phyloP scores from a whole-genome alignment of 2,797 vertebrate genomes.

The Liparis tanakae region DNA sequence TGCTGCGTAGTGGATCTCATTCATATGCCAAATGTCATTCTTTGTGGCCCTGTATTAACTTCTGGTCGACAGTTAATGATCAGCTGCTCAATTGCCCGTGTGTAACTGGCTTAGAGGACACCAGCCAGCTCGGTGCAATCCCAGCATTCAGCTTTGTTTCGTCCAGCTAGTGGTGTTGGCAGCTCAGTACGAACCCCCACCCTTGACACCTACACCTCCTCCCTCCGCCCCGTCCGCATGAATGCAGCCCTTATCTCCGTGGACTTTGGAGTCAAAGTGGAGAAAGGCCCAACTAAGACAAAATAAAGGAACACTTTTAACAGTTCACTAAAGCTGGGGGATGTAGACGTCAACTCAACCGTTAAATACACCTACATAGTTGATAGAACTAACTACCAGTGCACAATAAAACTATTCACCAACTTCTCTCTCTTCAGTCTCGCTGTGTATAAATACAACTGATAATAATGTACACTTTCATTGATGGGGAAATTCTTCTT shows the following conservation, averaged over 20 bases:
- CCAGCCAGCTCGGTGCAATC: background rate
- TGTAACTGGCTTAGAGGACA: constrained; percentile 3
- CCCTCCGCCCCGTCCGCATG: background rate
- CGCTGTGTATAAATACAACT: background rate
- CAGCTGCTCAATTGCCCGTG: background rate
- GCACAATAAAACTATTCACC: constrained; percentile 38
- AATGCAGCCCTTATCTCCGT: constrained; percentile 29
- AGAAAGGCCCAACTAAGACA: constrained; percentile 16
- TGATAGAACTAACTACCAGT: constrained; percentile 26
- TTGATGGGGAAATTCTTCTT: too few relatives aligned
- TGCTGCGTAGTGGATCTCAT: background rate
- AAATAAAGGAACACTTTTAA: constrained; percentile 45
- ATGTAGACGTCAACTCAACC: constrained; percentile 18
- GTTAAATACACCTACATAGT: constrained; percentile 27
- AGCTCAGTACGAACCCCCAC: background rate
- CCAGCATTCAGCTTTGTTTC: background rate
- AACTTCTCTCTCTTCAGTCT: background rate
- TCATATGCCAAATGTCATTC: background rate
- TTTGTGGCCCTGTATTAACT: constrained; percentile 3
- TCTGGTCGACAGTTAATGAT: background rate
- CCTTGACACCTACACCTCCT: background rate
- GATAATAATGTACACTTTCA: too few relatives aligned
- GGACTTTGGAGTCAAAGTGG: constrained; percentile 32
- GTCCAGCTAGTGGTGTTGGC: background rate
- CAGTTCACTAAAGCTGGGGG: constrained; percentile 9